These are phyloP conservation scores for Muraenolepis orangiensis DNA, from an alignment of 2,797 vertebrate genomes.

Conservation along the genomic window DNA sequence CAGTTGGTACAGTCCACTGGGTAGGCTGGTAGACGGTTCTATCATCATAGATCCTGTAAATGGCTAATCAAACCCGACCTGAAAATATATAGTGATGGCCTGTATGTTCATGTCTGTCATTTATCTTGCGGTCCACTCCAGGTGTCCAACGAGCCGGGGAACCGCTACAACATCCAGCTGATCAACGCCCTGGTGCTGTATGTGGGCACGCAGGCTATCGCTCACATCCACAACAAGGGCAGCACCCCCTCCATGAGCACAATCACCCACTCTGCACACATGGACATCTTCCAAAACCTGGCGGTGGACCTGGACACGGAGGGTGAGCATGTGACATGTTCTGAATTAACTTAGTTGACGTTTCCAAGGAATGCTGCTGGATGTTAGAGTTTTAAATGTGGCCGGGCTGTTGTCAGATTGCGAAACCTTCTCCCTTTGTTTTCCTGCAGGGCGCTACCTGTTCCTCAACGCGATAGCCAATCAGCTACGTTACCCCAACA, in stretches of 20 bases:
- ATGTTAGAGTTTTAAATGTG: background rate
- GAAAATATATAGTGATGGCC: background rate
- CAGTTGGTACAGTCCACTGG: no score
- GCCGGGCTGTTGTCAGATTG: background rate
- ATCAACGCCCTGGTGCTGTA: conserved; percentile 98
- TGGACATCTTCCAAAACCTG: conserved; percentile 99
- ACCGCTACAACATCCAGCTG: conserved; percentile 99
- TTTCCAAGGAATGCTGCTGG: background rate
- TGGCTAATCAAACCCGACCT: no score
- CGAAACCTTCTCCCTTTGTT: background rate
- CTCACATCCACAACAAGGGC: conserved; percentile 99
- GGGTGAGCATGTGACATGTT: conserved; percentile 72
- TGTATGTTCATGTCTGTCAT: background rate
- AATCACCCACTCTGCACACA: conserved; percentile 98
- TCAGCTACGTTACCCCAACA: conserved; percentile 98
- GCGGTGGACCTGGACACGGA: conserved; percentile 98
- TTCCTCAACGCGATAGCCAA: conserved; percentile 99
- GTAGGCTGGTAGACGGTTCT: no score
- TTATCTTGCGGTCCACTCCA: conserved; percentile 29
- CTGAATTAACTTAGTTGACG: background rate
- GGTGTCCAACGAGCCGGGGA: conserved; percentile 95
- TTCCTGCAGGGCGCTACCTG: conserved; percentile 88
- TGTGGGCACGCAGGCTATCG: conserved; percentile 97
- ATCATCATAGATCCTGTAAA: no score
- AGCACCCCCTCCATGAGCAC: conserved; percentile 99